Base-by-base conservation (phyloP, 2,888 invertebrate genomes). In the Rambutsinella grinnellia region DNA sequence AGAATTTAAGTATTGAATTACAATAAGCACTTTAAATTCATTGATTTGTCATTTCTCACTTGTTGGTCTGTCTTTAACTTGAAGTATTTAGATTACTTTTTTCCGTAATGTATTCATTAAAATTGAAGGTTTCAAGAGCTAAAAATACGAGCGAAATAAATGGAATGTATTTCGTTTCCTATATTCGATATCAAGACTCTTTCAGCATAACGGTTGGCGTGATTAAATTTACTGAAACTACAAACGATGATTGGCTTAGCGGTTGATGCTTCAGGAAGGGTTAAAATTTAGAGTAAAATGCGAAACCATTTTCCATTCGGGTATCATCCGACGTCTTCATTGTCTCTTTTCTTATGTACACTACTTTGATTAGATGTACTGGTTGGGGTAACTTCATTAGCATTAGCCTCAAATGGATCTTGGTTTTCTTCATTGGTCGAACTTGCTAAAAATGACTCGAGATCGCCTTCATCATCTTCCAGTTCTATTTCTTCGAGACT, bases 401-500 rank as follows among this genome's bases (percentile, higher is more conserved):
- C n/a, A n/a, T n/a, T n/a, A n/a, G n/a, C n/a, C n/a, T n/a, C n/a
- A n/a, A n/a, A n/a, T n/a, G n/a, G n/a, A n/a, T n/a, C n/a, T n/a
- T 56, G 26, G 19, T 19, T 56, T 51, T 71, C 24, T 24, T 63
- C 19, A 36, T 24, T 19, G 26, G 27, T 23, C 54, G 21, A 15
- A 17, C 15, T 13, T 44, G 82, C 79, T 2, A 92, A 87, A 86
- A 92, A 92, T 81, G 90, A 88, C 84, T 92, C 90, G 67, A 91
- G 87, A 72, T 89, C 90, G 75, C 89, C 88, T n/a, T 88, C 86
- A 85, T 91, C 90, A 67, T 87, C 85, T 68, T 86, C 85, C 62
- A 92, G 85, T 77, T 89, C 89, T 78, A 92, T 90, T 85, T 92
- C 91, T 84, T 92, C 92, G 70, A 92, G 86, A 67, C 89, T 87